phyloP scores from a whole-genome alignment of 2,113 vertebrate genomes.

The Embiotoca jacksoni region DNA sequence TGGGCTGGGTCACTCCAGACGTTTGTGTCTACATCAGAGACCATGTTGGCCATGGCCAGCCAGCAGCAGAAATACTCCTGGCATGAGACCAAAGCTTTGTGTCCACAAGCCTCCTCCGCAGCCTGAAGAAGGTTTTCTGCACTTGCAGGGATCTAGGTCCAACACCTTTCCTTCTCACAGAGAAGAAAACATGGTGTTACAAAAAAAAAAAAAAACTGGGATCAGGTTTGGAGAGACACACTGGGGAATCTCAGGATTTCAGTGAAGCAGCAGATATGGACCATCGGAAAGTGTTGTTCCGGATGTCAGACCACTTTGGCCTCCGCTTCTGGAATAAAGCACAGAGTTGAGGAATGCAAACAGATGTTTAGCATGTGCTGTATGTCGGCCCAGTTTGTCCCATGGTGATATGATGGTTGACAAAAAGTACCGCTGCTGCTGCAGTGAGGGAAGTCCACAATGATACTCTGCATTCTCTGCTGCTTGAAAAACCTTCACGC shows the following conservation, averaged over 20 bases:
- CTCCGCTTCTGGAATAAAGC: slow-evolving; percentile 50
- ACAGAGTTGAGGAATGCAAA: slow-evolving; percentile 58
- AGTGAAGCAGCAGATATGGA: slow-evolving; percentile 17
- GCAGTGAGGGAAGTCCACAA: slow-evolving; percentile 29
- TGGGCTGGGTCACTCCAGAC: slow-evolving; percentile 41
- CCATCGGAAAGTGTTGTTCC: slow-evolving; percentile 50
- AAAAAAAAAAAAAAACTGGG: background rate
- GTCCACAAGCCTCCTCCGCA: slow-evolving; percentile 36
- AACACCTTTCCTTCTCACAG: slow-evolving; percentile 10
- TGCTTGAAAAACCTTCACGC: background rate
- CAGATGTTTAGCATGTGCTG: slow-evolving; percentile 66
- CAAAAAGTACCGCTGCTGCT: slow-evolving; percentile 23
- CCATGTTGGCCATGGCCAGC: slow-evolving; percentile 28
- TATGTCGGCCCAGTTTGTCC: slow-evolving; percentile 31
- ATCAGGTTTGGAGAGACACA: slow-evolving; percentile 7
- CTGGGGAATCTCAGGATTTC: slow-evolving; percentile 15
- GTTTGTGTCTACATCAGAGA: slow-evolving; percentile 35
- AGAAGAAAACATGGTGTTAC: slow-evolving; percentile 6
- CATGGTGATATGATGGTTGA: slow-evolving; percentile 41
- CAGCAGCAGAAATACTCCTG: slow-evolving; percentile 47
- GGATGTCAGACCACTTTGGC: slow-evolving; percentile 67
- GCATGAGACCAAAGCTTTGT: slow-evolving; percentile 36
- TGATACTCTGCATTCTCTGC: slow-evolving; percentile 10
- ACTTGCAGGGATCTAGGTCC: background rate
- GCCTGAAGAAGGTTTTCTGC: slow-evolving; percentile 29